Percentiles rank a stretch among this genome's conserved stretches.
phyloP scores from a whole-genome alignment of 2,888 invertebrate genomes.

The Brenthis daphne region DNA sequence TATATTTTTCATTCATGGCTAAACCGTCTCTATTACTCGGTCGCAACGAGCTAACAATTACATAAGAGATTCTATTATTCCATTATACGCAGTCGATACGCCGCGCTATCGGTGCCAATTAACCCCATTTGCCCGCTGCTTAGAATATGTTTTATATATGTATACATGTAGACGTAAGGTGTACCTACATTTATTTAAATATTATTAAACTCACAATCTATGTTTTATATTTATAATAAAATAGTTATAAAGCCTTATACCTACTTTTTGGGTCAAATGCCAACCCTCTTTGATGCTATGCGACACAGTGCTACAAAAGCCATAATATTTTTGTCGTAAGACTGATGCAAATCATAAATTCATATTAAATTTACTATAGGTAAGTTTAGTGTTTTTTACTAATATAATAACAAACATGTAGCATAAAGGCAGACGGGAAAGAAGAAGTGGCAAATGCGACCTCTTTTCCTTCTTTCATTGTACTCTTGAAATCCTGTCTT shows the following conservation, averaged over 20 bases:
- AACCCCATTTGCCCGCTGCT: slow-evolving; percentile 15
- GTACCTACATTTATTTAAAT: not conserved
- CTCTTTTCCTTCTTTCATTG: not conserved
- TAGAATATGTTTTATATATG: not conserved
- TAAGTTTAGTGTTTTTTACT: too few species aligned
- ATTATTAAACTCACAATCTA: too few species aligned
- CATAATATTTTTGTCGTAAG: too few species aligned
- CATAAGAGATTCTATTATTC: slow-evolving; percentile 14
- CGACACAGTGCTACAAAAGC: too few species aligned
- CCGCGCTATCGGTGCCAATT: slow-evolving; percentile 14
- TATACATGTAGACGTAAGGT: not conserved
- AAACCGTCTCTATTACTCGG: not conserved
- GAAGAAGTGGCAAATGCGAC: not conserved
- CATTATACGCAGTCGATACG: slow-evolving; percentile 14
- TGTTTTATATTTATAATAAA: too few species aligned
- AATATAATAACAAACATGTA: too few species aligned
- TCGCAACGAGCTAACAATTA: slow-evolving; percentile 12
- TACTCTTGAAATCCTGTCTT: not conserved
- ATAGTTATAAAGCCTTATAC: too few species aligned
- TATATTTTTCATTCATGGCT: not conserved
- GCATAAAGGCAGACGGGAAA: not conserved
- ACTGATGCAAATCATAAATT: too few species aligned
- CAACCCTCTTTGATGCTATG: too few species aligned
- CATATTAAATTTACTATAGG: too few species aligned
- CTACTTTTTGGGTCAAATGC: too few species aligned